Evolutionary conservation across 2,113 vertebrate genomes (phyloP).

Genomic region (Copsychus sechellarum): DNA sequence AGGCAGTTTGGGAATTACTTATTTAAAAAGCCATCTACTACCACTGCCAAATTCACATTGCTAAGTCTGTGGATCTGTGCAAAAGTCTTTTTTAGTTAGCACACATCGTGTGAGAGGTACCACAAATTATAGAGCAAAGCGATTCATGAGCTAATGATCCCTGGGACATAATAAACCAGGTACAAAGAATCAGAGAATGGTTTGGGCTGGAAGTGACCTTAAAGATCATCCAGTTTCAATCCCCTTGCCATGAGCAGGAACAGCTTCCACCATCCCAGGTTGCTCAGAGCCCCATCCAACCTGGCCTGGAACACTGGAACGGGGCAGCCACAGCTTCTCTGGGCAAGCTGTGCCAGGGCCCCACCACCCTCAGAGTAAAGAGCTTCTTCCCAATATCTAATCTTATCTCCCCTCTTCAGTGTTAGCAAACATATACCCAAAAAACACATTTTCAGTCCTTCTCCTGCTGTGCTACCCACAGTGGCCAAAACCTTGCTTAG

Average conservation of each 20-base stretch:
- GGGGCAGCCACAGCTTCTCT: background rate
- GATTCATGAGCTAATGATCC: rapidly evolving
- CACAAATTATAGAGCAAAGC: background rate
- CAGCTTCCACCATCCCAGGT: background rate
- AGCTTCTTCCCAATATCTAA: background rate
- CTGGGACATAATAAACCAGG: background rate
- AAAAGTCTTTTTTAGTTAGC: background rate
- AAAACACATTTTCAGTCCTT: background rate
- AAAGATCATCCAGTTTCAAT: background rate
- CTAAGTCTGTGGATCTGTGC: background rate
- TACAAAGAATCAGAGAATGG: background rate
- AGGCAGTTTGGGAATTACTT: background rate
- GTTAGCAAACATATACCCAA: background rate
- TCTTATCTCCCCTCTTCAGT: background rate
- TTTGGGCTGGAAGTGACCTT: background rate
- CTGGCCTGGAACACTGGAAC: background rate
- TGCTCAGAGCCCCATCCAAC: background rate
- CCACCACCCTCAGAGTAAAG: background rate
- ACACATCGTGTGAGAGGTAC: background rate
- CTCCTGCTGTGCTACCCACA: background rate
- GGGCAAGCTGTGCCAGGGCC: background rate
- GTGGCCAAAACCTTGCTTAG: background rate
- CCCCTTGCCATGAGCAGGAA: background rate
- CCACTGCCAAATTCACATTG: background rate
- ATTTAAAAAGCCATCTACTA: background rate